Evolutionary conservation across 2,888 invertebrate species (phyloP).

Genomic region (Furcula furcula): DNA sequence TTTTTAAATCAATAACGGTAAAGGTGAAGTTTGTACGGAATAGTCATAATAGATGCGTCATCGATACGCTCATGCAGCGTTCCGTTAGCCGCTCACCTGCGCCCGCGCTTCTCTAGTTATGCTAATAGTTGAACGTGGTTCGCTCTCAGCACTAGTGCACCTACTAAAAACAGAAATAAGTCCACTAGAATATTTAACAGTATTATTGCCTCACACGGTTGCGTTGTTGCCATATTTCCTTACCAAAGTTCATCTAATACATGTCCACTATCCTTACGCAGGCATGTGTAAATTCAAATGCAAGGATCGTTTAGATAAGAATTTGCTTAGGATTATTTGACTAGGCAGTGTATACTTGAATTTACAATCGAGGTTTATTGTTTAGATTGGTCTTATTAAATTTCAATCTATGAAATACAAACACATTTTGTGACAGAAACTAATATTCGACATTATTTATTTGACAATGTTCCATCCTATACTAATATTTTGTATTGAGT

Average conservation of each 20-base stretch:
- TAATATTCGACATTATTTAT: constrained; percentile 10
- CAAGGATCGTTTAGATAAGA: constrained; percentile 22
- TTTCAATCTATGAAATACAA: not conserved
- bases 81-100: constrained; percentile 78
- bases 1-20: constrained; percentile 43
- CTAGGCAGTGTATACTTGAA: constrained; percentile 6
- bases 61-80: constrained; percentile 58
- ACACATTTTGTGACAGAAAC: not conserved
- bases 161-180: constrained; percentile 50
- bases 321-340: constrained; percentile 17
- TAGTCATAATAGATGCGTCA: constrained; percentile 49
- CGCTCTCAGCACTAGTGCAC: constrained; percentile 47
- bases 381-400: constrained; percentile 16
- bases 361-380: constrained; percentile 16
- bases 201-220: constrained; percentile 35
- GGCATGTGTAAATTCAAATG: constrained; percentile 30
- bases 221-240: constrained; percentile 26
- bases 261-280: constrained; percentile 20
- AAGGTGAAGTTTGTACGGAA: constrained; percentile 53
- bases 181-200: constrained; percentile 42
- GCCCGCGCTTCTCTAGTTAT: constrained; percentile 77
- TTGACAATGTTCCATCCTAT: constrained; percentile 19
- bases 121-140: constrained; percentile 66
- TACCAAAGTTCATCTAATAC: constrained; percentile 20
- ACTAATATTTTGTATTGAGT: constrained; percentile 37